Evolutionary conservation across 2,797 vertebrate species (phyloP).

Genomic region (Remorina albescens): DNA sequence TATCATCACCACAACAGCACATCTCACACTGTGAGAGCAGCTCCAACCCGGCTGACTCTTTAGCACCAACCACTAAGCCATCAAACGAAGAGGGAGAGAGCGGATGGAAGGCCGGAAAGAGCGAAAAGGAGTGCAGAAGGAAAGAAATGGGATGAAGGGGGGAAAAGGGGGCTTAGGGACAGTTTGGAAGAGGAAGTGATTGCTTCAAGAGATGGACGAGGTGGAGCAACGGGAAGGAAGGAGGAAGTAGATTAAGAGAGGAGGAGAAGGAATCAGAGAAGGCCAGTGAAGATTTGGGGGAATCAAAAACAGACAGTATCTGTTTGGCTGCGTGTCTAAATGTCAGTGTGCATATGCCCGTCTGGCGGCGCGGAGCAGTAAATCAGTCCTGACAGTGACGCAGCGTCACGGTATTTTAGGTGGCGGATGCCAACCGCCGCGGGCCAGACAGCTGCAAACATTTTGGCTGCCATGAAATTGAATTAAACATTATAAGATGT

Average conservation of each 20-base stretch:
- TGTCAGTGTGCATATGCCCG: conserved; percentile 33
- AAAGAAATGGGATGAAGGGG: background rate
- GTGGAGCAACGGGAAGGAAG: background rate
- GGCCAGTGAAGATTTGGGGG: background rate
- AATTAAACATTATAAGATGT: conserved; percentile 52
- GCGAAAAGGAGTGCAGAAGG: background rate
- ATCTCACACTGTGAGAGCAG: conserved; percentile 61
- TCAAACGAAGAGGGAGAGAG: conserved; percentile 34
- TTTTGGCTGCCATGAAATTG: conserved; percentile 61
- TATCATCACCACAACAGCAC: conserved; percentile 70
- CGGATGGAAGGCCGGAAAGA: background rate
- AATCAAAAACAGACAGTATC: background rate
- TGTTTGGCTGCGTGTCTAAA: conserved; percentile 22
- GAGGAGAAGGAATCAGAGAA: background rate
- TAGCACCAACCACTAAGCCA: conserved; percentile 49
- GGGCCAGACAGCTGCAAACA: conserved; percentile 46
- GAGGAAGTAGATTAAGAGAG: background rate
- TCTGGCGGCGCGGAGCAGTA: conserved; percentile 28
- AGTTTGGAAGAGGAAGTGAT: conserved; percentile 5
- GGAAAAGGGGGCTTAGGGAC: background rate
- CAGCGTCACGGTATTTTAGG: conserved; percentile 40
- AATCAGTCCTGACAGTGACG: conserved; percentile 55
- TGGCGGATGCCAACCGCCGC: conserved; percentile 50
- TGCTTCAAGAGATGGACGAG: background rate
- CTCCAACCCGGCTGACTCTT: conserved; percentile 46